A percentile compares a stretch with the other conserved stretches of the same genome.
Evolutionary conservation across 2,888 invertebrate genomes (phyloP).

Genomic region (Aphidoletes aphidimyza): DNA sequence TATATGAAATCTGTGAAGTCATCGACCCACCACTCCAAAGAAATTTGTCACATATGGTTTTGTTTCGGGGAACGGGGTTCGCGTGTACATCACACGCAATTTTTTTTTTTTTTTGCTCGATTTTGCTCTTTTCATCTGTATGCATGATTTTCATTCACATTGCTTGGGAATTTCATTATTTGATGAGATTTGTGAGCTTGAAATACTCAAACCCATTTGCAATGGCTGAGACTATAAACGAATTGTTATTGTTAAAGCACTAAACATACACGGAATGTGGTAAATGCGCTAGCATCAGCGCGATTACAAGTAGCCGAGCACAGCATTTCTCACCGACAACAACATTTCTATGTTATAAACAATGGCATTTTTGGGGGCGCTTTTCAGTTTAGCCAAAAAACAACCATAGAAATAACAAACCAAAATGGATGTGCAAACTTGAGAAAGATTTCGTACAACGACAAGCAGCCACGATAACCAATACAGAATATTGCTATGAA

Average conservation of each 20-base stretch:
- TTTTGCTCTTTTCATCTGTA: too few relatives aligned
- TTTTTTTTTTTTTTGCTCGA: too few relatives aligned
- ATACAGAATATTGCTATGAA: slow-evolving; percentile 31
- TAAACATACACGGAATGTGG: not conserved
- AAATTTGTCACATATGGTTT: slow-evolving; percentile 2
- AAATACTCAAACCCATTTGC: too few relatives aligned
- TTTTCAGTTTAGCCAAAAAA: not conserved
- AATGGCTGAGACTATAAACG: not conserved
- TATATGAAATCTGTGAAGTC: not conserved
- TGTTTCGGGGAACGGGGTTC: too few relatives aligned
- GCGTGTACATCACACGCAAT: not conserved
- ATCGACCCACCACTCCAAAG: not conserved
- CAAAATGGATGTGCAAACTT: not conserved
- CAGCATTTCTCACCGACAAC: not conserved
- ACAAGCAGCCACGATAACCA: not conserved
- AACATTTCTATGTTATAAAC: not conserved
- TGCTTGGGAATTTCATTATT: not conserved
- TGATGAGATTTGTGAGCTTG: not conserved
- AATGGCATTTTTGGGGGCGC: not conserved
- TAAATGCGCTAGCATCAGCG: slow-evolving; percentile 15
- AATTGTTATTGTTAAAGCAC: not conserved
- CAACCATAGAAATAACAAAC: slow-evolving; percentile 1
- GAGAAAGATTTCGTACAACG: not conserved
- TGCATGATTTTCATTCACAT: not conserved
- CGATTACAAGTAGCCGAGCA: not conserved